Percentiles rank a stretch among this genome's conserved stretches.
Conservation (phyloP, 2,888 invertebrate species). For the Himalopsyche kuldschensis region DNA sequence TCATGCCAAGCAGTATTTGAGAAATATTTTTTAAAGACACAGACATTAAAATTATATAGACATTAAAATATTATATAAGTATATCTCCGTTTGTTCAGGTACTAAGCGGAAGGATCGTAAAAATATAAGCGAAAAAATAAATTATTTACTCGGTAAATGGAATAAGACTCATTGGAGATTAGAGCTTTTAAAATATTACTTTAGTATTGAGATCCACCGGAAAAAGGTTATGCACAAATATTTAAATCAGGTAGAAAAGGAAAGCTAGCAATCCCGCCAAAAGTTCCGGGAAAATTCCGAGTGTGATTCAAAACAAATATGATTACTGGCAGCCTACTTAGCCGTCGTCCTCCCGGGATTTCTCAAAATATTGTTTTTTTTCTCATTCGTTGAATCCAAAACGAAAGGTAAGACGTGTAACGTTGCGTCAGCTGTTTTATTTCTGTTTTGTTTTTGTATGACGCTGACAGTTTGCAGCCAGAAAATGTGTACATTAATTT, state of each 20-base stretch:
- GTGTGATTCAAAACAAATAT: conserved; percentile 38
- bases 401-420: not conserved
- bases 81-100: no score
- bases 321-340: conserved; percentile 21
- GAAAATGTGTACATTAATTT: no score
- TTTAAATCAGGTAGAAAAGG: not conserved
- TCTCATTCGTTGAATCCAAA: not conserved
- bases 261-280: not conserved
- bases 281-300: conserved; percentile 7
- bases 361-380: not conserved
- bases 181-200: no score
- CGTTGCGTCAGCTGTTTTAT: not conserved
- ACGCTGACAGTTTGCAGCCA: no score
- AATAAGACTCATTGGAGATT: no score
- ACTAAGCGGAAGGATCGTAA: no score
- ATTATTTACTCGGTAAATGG: no score
- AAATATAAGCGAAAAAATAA: no score
- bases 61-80: no score
- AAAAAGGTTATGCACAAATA: not conserved
- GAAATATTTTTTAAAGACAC: no score
- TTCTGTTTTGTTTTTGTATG: not conserved
- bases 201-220: not conserved
- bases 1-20: no score
- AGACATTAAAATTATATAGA: no score
- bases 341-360: not conserved